Conservation (phyloP, 2,113 vertebrate genomes). For the Cyanoderma ruficeps region DNA sequence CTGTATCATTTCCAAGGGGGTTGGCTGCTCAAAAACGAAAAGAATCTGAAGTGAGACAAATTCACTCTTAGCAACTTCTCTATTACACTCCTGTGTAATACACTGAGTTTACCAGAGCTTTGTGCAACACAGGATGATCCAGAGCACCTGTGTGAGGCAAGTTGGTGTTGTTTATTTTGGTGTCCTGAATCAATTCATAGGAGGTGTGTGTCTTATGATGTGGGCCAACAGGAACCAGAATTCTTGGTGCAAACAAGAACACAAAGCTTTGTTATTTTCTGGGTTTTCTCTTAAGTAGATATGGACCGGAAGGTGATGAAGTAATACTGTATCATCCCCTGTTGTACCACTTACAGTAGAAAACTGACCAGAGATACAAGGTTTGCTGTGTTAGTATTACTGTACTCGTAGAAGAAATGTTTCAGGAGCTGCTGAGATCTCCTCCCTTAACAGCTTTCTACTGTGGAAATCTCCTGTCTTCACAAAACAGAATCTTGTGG, state of each 20-base stretch:
- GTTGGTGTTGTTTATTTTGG: neutral
- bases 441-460: neutral
- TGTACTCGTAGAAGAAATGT: neutral
- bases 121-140: neutral
- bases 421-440: neutral
- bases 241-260: neutral
- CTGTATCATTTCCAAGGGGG: neutral
- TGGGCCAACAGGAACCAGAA: neutral
- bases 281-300: neutral
- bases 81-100: neutral
- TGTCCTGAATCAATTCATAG: neutral
- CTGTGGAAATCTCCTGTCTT: neutral
- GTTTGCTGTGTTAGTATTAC: neutral
- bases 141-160: neutral
- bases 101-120: neutral
- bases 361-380: neutral
- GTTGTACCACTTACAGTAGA: neutral
- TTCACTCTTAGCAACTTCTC: neutral
- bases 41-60: neutral
- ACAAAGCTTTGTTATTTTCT: neutral
- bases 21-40: neutral
- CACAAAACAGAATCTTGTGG: too few relatives aligned
- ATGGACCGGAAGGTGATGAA: neutral
- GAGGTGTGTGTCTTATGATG: accelerated
- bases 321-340: neutral